A percentile compares a stretch with the other conserved stretches of the same genome.
These are phyloP conservation scores for Phalanger gymnotis DNA, from an alignment of 2,797 vertebrate species.

Conservation along the genomic window DNA sequence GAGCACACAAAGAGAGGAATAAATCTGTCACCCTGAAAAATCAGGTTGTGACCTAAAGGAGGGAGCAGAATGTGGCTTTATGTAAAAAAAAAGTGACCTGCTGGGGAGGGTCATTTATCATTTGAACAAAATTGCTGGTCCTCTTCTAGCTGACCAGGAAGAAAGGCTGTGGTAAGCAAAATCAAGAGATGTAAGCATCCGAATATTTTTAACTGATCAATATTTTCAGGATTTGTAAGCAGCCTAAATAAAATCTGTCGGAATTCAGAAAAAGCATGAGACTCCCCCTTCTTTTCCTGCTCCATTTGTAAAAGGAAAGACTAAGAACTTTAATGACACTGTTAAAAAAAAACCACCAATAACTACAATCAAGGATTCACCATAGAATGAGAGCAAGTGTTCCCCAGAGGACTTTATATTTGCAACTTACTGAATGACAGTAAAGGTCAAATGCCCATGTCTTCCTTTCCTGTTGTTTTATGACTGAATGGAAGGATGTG, in stretches of 20 bases:
- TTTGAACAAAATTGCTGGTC: slow-evolving; percentile 91
- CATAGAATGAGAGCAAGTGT: slow-evolving; percentile 42
- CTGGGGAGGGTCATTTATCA: slow-evolving; percentile 93
- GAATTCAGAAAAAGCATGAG: slow-evolving; percentile 43
- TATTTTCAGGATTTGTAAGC: slow-evolving; percentile 83
- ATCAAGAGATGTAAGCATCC: slow-evolving; percentile 85
- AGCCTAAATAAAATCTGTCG: slow-evolving; percentile 77
- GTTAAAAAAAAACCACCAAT: slow-evolving; percentile 46
- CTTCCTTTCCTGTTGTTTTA: background rate
- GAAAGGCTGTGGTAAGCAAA: slow-evolving; percentile 93
- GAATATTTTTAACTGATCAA: slow-evolving; percentile 87
- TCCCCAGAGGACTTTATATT: background rate
- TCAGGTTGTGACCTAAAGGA: slow-evolving; percentile 89
- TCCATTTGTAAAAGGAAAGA: slow-evolving; percentile 66
- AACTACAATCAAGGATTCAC: background rate
- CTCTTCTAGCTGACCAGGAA: slow-evolving; percentile 88
- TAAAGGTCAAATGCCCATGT: background rate
- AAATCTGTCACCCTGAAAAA: slow-evolving; percentile 95
- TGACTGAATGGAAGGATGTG: background rate
- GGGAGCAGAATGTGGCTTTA: slow-evolving; percentile 95
- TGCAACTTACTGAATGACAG: background rate
- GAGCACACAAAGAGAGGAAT: slow-evolving; percentile 89
- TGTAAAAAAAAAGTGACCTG: slow-evolving; percentile 92
- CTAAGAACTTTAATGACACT: slow-evolving; percentile 48
- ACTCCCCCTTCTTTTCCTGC: background rate